Conservation (phyloP, 2,797 vertebrate species). For the Darevskia nairensis region DNA sequence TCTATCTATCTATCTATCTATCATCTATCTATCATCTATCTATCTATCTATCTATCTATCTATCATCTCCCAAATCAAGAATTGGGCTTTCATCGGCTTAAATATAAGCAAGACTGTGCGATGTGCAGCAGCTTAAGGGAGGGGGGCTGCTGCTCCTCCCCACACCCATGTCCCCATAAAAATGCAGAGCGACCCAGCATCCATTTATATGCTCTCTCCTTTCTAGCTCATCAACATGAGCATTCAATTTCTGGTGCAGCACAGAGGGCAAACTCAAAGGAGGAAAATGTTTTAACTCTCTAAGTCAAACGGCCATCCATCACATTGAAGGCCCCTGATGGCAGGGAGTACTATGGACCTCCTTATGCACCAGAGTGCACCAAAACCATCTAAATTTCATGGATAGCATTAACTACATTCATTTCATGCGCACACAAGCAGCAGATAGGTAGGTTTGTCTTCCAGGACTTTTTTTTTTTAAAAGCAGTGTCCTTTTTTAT, state of each 20-base stretch:
- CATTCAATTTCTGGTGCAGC: slow-evolving; percentile 7
- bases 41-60: no score
- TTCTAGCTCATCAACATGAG: slow-evolving; percentile 33
- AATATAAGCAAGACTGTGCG: not conserved
- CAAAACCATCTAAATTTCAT: not conserved
- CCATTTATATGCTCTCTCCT: slow-evolving; percentile 20
- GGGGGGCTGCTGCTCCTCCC: not conserved
- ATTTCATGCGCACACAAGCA: not conserved
- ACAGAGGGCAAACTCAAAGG: slow-evolving; percentile 20
- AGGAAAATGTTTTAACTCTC: slow-evolving; percentile 25
- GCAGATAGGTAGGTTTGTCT: not conserved
- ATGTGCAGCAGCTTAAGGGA: not conserved
- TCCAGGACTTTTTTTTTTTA: not conserved
- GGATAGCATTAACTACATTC: not conserved
- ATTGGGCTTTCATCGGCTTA: not conserved
- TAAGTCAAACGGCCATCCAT: slow-evolving; percentile 30
- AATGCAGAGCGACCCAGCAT: not conserved
- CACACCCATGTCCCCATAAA: slow-evolving; percentile 1
- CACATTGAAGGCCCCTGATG: not conserved
- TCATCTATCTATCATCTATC: no score
- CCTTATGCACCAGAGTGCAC: not conserved
- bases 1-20: no score
- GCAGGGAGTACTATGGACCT: not conserved
- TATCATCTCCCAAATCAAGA: not conserved
- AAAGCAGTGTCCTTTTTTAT: not conserved